Percentiles rank a stretch among this genome's conserved stretches.
Conservation (phyloP, 2,113 vertebrate species). For the Nothobranchius kuhntae region DNA sequence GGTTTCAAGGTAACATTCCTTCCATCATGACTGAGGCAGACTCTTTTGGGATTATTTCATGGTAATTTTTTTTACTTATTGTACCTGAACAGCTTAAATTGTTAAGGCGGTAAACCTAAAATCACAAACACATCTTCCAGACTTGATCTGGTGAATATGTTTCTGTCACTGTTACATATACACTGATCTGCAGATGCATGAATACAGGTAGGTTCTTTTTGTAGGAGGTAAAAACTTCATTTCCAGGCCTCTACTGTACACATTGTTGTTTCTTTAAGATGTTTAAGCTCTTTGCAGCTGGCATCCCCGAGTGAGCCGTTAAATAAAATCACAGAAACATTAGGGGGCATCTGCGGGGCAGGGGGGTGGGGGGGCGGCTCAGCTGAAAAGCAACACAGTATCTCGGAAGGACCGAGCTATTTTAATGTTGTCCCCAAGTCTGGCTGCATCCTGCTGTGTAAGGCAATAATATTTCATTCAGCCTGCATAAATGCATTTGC, state of each 20-base stretch:
- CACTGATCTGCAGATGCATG: neutral
- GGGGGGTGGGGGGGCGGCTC: slow-evolving; percentile 5
- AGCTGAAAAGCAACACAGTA: slow-evolving; percentile 42
- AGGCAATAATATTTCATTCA: slow-evolving; percentile 68
- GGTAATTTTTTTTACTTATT: neutral
- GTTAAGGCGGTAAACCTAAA: neutral
- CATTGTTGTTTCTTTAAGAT: slow-evolving; percentile 32
- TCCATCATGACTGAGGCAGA: too few species aligned
- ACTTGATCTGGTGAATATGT: neutral
- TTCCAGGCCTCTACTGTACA: slow-evolving; percentile 2
- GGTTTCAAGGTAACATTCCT: too few species aligned
- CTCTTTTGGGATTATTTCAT: too few species aligned
- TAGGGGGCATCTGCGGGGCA: slow-evolving; percentile 8
- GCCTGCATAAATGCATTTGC: slow-evolving; percentile 63
- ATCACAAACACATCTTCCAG: neutral
- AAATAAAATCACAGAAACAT: slow-evolving; percentile 63
- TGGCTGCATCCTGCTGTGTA: slow-evolving; percentile 60
- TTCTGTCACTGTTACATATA: neutral
- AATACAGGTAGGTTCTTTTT: neutral
- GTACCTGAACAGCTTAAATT: neutral
- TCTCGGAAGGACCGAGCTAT: slow-evolving; percentile 30
- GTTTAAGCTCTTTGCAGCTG: slow-evolving; percentile 46
- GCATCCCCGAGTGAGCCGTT: slow-evolving; percentile 38
- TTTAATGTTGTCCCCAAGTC: slow-evolving; percentile 50
- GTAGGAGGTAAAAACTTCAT: neutral